phyloP scores from a whole-genome alignment of 30 jellyfish, hydroid and myxozoan genomes.

The Cassiopea xamachana region DNA sequence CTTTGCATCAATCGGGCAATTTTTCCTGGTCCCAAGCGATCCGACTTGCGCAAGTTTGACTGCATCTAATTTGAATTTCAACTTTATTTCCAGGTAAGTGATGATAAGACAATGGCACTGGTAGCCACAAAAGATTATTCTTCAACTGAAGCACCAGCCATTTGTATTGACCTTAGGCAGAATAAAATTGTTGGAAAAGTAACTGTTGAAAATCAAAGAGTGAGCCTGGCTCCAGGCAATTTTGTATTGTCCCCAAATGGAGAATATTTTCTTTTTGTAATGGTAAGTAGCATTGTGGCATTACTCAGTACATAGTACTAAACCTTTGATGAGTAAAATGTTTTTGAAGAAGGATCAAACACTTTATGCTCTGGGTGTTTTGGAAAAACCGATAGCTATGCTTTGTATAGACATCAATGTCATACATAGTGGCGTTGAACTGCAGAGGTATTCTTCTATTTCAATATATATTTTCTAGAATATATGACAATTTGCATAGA shows the following conservation, averaged over 20 bases:
- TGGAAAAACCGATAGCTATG: too few relatives aligned
- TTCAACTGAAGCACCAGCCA: conserved; percentile 29
- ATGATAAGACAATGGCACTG: conserved; percentile 32
- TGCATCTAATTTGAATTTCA: too few relatives aligned
- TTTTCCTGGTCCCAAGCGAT: too few relatives aligned
- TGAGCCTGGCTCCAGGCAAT: conserved; percentile 62
- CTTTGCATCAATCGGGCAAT: too few relatives aligned
- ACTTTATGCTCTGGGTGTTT: too few relatives aligned
- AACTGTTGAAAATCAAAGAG: conserved; percentile 36
- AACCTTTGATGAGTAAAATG: background rate
- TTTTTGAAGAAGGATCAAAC: background rate
- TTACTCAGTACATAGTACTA: background rate
- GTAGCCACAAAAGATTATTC: conserved; percentile 22
- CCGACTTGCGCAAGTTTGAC: too few relatives aligned
- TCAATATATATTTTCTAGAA: too few relatives aligned
- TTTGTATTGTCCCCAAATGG: conserved; percentile 59
- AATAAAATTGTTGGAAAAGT: conserved; percentile 35
- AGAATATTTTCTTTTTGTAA: conserved; percentile 3
- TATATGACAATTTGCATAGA: too few relatives aligned
- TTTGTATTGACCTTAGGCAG: conserved; percentile 43
- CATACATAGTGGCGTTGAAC: too few relatives aligned
- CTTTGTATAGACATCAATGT: too few relatives aligned
- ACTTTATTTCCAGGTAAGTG: conserved; percentile 34
- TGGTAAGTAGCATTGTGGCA: conserved; percentile 19
- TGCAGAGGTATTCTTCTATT: too few relatives aligned